phyloP scores from a whole-genome alignment of 2,797 vertebrate species.

The Epinephelus malabaricus region DNA sequence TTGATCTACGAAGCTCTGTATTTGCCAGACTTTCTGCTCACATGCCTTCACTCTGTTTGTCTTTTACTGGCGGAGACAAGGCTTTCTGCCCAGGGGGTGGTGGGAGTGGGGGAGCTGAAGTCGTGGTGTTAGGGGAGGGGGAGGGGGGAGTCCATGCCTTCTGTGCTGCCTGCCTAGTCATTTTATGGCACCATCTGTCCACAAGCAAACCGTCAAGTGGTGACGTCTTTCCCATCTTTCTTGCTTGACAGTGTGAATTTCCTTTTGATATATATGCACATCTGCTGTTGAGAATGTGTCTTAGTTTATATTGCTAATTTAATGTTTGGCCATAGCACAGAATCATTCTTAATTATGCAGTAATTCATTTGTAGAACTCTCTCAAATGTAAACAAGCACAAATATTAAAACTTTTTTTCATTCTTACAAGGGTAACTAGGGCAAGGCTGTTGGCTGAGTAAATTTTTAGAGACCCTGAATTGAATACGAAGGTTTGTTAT shows the following conservation, averaged over 20 bases:
- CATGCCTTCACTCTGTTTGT: constrained; percentile 81
- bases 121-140: constrained; percentile 33
- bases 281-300: constrained; percentile 67
- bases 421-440: constrained; percentile 29
- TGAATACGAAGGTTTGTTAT: constrained; percentile 33
- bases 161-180: constrained; percentile 81
- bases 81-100: constrained; percentile 59
- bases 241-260: constrained; percentile 67
- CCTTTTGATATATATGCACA: constrained; percentile 70
- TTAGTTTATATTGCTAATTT: constrained; percentile 62
- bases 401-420: constrained; percentile 25
- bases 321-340: constrained; percentile 54
- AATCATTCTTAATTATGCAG: constrained; percentile 54
- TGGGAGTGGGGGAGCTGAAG: constrained; percentile 46
- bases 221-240: constrained; percentile 74
- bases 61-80: constrained; percentile 71
- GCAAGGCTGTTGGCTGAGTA: constrained; percentile 24
- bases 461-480: constrained; percentile 30
- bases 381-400: constrained; percentile 43
- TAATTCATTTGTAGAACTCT: constrained; percentile 53
- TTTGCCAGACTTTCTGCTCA: constrained; percentile 71
- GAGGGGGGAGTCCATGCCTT: constrained; percentile 61
- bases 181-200: constrained; percentile 85
- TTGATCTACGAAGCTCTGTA: constrained; percentile 69
- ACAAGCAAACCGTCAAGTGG: constrained; percentile 78